Base-by-base conservation (phyloP, 2,113 vertebrate species). In the Notarius lentiginosus region DNA sequence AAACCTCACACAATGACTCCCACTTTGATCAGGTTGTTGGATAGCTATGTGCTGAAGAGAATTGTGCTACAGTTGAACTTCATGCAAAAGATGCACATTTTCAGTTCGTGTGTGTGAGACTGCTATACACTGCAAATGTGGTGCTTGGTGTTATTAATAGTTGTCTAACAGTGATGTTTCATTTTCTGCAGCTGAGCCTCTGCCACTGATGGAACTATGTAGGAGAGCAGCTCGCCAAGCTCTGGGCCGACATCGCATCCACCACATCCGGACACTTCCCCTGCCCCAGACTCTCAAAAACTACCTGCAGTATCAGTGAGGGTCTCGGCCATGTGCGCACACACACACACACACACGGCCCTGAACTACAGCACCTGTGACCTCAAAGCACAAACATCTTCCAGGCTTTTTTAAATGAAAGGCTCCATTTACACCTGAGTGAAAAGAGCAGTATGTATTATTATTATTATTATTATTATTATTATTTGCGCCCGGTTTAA, bases 281-380 rank as follows among this genome's bases (percentile, higher is more conserved):
- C 95, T 99, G 95, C 98, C 98, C 90, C 96, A 96, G 91, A 96
- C 97, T 84, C 96, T 99, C 92, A 99, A 99, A 94, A 98, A 97
- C 95, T 99, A 99, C 93, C 97, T 99, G 95, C 98, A 99, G 90
- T 99, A 99, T 95, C 97, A 99, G 92, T 99, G 96, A 98, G 85
- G 20, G 51, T 55, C 82, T 10, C 75, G 41, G 41, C 41, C 41
- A 41, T 41, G 41, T 41, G 41, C 41, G 41, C 41, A 1, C 34
- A 3, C 2, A 3, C 41, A 1, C 34, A 3, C 2, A 3, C 41
- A 5, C 76, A 68, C 76, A 56, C 22, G 12, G 7, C 79, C 61
- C 70, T 12, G 75, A 61, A 82, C 83, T 34, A 82, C 68, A 75
- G 76, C 76, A 81, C 66, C 72, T 49, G 41, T 68, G 70, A 17